Evolutionary conservation across 1,140 invertebrate species (phyloP), one percentile per base, ranked within the genome.

Genomic region (Leptoteleia sp.): DNA sequence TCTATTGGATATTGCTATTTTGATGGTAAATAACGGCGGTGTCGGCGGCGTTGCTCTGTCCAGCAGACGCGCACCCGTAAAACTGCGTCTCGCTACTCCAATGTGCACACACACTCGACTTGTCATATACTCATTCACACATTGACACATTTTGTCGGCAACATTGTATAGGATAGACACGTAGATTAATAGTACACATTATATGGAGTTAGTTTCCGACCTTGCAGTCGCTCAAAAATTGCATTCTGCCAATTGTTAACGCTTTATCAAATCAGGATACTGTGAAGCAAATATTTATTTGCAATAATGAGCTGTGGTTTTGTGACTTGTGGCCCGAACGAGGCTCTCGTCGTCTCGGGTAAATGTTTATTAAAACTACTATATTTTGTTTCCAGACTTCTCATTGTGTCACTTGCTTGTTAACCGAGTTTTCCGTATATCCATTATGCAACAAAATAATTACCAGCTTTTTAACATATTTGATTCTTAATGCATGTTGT

Each of bases 311-410:
- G 93, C 81, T 96, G 95, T 92, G 97, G 97, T 83, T 99, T 99
- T 90, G 97, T 98, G 68, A 98, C 96, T 67, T 99, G 98, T 89
- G 98, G 97, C 29, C 98, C 98, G 1, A 99, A 99, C 86, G 97
- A 99, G 90, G 97, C 97, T 19, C 91, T 99, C 50, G 97, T 99
- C 17, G 96, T 99, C 76, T 98, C 97, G 90, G 97, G 97, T 98
- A 92, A 93, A 29, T 61, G 55, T 68, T 25, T 40, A 5, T 45
- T n/a, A n/a, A n/a, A n/a, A n/a, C n/a, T n/a, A n/a, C n/a, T n/a
- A n/a, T n/a, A n/a, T n/a, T n/a, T n/a, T n/a, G n/a, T n/a, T n/a
- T n/a, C n/a, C 31, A 7, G 33, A 4, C 3, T 38, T 27, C 27
- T 8, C 7, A 13, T 6, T 31, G 0, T 19, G 25, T 27, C 27